Evolutionary conservation across 2,797 vertebrate species (phyloP).

Genomic region (Hapalemur alaotrensis): DNA sequence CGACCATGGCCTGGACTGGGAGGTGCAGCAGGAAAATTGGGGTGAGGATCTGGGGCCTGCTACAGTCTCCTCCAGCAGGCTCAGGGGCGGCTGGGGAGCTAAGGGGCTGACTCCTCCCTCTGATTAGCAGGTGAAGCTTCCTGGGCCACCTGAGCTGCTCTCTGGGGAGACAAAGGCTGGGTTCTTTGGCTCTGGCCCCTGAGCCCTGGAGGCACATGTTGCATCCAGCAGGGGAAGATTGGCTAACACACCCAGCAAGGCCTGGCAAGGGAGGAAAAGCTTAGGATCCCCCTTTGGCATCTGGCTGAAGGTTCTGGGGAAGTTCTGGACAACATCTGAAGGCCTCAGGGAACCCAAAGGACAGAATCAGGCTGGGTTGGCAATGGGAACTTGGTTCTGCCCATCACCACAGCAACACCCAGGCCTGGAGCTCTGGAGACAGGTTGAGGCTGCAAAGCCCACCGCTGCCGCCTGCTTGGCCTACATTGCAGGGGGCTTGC

Average conservation of each 20-base stretch:
- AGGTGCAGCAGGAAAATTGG: neutral
- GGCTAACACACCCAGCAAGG: neutral
- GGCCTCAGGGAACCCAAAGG: neutral
- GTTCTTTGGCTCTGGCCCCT: neutral
- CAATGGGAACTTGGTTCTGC: neutral
- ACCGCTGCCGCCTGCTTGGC: neutral
- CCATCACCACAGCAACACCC: neutral
- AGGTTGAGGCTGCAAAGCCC: neutral
- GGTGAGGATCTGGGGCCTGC: neutral
- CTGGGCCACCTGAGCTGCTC: neutral
- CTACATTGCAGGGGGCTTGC: neutral
- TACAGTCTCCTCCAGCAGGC: neutral
- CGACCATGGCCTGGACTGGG: neutral
- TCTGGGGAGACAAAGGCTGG: neutral
- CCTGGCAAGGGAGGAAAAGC: neutral
- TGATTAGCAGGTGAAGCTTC: neutral
- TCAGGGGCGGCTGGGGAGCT: neutral
- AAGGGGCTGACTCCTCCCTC: neutral
- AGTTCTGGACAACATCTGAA: neutral
- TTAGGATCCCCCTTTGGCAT: neutral
- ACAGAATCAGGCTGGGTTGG: neutral
- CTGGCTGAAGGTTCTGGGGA: neutral
- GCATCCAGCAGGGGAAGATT: neutral
- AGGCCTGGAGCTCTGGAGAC: neutral
- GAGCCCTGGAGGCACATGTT: neutral